A percentile compares a stretch with the other conserved stretches of the same genome.
These are phyloP conservation scores for Mareca penelope DNA, from an alignment of 2,797 vertebrate genomes.

Conservation along the genomic window DNA sequence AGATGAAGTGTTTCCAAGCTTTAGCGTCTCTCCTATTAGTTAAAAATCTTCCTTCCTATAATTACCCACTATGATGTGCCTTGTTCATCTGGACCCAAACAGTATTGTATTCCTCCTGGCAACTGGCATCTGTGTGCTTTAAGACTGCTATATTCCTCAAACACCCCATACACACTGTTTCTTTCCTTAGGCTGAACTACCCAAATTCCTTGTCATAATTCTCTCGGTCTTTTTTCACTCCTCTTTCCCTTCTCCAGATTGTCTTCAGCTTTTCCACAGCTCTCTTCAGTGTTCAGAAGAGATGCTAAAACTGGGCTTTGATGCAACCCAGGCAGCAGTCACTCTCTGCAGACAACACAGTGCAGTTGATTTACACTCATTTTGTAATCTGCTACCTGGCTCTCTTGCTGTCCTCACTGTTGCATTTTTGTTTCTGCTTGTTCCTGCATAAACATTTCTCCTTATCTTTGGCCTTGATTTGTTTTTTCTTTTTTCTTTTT, in stretches of 20 bases:
- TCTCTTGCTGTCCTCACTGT: not conserved
- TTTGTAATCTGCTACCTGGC: not conserved
- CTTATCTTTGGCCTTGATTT: constrained; percentile 12
- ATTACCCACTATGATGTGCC: not conserved
- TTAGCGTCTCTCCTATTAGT: not conserved
- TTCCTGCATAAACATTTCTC: not conserved
- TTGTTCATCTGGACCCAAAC: not conserved
- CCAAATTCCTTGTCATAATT: not conserved
- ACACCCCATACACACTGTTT: not conserved
- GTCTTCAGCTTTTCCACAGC: not conserved
- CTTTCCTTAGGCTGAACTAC: not conserved
- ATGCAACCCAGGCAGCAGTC: not conserved
- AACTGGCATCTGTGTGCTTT: not conserved
- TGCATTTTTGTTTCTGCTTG: not conserved
- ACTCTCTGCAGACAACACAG: not conserved
- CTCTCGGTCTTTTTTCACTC: not conserved
- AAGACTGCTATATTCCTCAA: not conserved
- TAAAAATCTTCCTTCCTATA: not conserved
- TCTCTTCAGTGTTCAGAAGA: not conserved
- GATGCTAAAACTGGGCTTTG: not conserved
- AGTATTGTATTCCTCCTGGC: not conserved
- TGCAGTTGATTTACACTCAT: not conserved
- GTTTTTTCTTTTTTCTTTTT: not conserved
- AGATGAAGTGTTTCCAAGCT: not conserved
- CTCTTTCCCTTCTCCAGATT: not conserved